Conservation (phyloP, 1,140 invertebrate species). For the Drosophila arizonae region DNA sequence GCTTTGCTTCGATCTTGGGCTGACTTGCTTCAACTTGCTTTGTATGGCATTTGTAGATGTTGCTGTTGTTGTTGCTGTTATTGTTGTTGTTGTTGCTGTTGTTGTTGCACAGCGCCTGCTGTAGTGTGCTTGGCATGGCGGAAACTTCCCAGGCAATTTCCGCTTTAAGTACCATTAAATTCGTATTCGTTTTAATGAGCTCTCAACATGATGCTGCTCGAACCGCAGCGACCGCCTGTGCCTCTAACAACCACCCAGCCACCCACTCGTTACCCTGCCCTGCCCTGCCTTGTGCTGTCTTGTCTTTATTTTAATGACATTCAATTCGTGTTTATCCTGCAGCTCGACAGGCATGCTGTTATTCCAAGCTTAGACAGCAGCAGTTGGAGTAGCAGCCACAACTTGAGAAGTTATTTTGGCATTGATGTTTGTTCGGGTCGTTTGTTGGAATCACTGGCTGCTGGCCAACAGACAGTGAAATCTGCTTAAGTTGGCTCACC, state of each 20-base stretch:
- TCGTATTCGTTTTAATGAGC: conserved; percentile 82
- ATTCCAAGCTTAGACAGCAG: conserved; percentile 48
- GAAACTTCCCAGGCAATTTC: conserved; percentile 82
- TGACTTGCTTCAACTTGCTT: conserved; percentile 35
- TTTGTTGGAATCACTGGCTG: conserved; percentile 28
- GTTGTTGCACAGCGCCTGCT: conserved; percentile 24
- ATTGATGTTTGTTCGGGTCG: conserved; percentile 40
- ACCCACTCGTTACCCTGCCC: background rate
- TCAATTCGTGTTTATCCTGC: conserved; percentile 61
- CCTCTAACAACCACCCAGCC: background rate
- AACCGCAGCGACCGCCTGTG: background rate
- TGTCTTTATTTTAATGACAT: conserved; percentile 74
- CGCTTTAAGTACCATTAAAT: conserved; percentile 82
- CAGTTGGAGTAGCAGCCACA: conserved; percentile 6
- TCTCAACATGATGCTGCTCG: conserved; percentile 77
- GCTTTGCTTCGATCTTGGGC: conserved; percentile 68
- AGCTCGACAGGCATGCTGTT: conserved; percentile 42
- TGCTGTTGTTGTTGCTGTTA: conserved; percentile 23
- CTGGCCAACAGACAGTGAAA: conserved; percentile 66
- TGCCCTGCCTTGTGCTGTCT: background rate
- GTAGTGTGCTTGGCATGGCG: conserved; percentile 65
- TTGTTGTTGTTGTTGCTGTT: conserved; percentile 28
- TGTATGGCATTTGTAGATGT: conserved; percentile 14
- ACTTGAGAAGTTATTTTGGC: conserved; percentile 36
- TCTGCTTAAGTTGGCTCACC: conserved; percentile 52